Conservation (phyloP, 2,113 vertebrate species). For the Ailuropoda melanoleuca region DNA sequence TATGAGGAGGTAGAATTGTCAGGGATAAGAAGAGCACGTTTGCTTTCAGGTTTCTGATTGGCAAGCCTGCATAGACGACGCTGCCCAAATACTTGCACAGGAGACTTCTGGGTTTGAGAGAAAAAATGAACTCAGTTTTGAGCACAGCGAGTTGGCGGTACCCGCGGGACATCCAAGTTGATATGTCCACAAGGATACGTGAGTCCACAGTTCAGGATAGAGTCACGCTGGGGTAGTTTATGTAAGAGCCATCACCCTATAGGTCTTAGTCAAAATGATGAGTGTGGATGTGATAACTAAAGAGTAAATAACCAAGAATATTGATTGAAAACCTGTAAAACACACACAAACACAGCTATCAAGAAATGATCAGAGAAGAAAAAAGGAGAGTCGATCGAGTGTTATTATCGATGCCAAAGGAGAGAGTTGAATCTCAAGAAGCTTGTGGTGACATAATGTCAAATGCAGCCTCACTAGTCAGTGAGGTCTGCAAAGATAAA, state of each 20-base stretch:
- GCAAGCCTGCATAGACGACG: background rate
- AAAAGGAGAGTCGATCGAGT: background rate
- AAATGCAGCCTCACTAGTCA: background rate
- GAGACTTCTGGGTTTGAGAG: background rate
- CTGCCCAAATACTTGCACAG: background rate
- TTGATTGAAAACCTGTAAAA: background rate
- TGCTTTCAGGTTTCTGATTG: background rate
- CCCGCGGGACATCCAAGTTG: background rate
- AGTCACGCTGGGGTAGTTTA: background rate
- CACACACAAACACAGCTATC: background rate
- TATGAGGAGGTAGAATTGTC: background rate
- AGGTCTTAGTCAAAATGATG: background rate
- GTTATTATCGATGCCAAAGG: background rate
- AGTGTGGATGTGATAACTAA: background rate
- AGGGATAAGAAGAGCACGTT: background rate
- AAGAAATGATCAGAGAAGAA: background rate
- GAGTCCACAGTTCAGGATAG: background rate
- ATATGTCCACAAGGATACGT: background rate
- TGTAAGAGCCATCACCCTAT: background rate
- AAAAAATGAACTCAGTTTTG: background rate
- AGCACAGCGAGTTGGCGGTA: background rate
- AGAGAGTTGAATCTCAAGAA: background rate
- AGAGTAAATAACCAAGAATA: background rate
- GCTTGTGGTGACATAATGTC: background rate
- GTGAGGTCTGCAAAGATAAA: background rate